A percentile compares a stretch with the other conserved stretches of the same genome.
phyloP scores from a whole-genome alignment of 2,797 vertebrate species.

The Leptatherina wallacei region DNA sequence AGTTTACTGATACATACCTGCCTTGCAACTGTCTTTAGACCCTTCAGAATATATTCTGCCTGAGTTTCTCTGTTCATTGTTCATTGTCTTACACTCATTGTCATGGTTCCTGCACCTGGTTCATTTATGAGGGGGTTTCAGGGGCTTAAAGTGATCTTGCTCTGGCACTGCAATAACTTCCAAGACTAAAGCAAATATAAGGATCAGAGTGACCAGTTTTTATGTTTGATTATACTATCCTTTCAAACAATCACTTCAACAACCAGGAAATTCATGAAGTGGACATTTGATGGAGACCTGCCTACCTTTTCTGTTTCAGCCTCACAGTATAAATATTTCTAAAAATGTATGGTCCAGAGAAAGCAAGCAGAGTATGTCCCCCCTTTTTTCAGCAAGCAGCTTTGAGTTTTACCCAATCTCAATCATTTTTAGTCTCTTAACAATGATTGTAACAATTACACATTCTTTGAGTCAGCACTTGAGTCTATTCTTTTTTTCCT shows the following conservation, averaged over 20 bases:
- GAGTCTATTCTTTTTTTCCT: neutral
- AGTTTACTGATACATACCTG: neutral
- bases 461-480: too few relatives aligned
- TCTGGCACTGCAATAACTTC: neutral
- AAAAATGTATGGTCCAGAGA: too few relatives aligned
- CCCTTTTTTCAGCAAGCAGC: too few relatives aligned
- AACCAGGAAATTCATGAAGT: neutral
- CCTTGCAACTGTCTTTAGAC: too few relatives aligned
- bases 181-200: neutral
- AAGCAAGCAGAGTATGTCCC: too few relatives aligned
- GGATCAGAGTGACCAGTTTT: neutral
- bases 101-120: neutral
- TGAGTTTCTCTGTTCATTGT: neutral
- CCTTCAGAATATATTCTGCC: neutral
- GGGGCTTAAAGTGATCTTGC: neutral
- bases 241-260: neutral
- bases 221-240: slow-evolving; percentile 9
- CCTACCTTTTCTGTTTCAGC: neutral
- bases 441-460: too few relatives aligned
- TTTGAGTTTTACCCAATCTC: too few relatives aligned
- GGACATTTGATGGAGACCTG: neutral
- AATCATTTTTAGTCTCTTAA: too few relatives aligned
- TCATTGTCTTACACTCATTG: neutral
- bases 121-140: neutral
- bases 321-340: too few relatives aligned